phyloP scores from a whole-genome alignment of 2,797 vertebrate genomes.

The Mormyrops boulengeri region DNA sequence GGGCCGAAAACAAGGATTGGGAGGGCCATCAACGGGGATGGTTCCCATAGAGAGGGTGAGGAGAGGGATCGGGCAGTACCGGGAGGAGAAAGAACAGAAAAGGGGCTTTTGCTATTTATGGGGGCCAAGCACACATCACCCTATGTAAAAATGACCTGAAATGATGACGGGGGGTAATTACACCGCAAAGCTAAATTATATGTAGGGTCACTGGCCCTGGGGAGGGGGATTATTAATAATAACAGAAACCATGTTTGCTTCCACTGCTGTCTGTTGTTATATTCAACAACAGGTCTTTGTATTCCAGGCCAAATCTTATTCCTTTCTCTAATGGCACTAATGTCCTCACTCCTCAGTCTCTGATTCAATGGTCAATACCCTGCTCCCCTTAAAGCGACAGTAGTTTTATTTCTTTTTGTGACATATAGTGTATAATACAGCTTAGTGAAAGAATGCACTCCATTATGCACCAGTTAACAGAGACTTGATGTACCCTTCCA shows the following conservation, averaged over 20 bases:
- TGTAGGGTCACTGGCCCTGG: neutral
- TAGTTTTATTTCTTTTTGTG: neutral
- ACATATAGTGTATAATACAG: neutral
- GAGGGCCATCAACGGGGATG: neutral
- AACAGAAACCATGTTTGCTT: neutral
- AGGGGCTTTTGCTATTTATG: neutral
- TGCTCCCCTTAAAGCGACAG: neutral
- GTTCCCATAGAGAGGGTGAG: neutral
- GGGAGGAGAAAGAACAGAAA: conserved; percentile 12
- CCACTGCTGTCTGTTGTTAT: neutral
- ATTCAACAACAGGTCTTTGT: neutral
- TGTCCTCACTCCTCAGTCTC: neutral
- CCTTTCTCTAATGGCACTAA: neutral
- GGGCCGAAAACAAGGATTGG: neutral
- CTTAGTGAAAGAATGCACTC: neutral
- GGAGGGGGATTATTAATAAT: neutral
- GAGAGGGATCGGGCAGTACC: conserved; percentile 14
- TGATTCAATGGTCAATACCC: neutral
- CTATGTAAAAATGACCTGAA: neutral
- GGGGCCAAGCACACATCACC: neutral
- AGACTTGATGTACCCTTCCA: neutral
- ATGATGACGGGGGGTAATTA: neutral
- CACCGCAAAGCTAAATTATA: neutral
- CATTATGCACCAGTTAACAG: neutral
- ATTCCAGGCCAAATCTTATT: neutral